Conservation (phyloP, 2,113 vertebrate genomes). For the Corapipo altera region DNA sequence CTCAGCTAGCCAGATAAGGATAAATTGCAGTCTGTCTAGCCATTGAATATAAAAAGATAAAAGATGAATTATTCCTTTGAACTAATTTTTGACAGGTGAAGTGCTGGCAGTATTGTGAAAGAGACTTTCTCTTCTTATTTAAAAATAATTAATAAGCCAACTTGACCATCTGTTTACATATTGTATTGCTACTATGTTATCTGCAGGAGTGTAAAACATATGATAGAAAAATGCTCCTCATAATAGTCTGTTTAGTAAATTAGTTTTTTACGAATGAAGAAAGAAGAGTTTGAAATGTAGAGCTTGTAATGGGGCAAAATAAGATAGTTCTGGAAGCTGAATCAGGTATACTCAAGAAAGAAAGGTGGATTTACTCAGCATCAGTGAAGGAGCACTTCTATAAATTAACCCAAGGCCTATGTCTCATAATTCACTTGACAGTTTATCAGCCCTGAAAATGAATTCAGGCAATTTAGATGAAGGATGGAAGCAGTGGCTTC, state of each 20-base stretch:
- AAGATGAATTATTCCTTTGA: conserved; percentile 34
- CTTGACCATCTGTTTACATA: background rate
- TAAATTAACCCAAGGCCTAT: conserved; percentile 55
- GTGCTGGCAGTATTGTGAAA: background rate
- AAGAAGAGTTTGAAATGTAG: background rate
- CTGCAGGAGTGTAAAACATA: background rate
- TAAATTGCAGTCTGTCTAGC: background rate
- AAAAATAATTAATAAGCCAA: background rate
- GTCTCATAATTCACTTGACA: conserved; percentile 56
- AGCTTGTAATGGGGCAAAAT: background rate
- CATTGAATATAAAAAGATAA: background rate
- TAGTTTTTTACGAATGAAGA: background rate
- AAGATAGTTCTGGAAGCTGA: conserved; percentile 12
- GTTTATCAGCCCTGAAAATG: conserved; percentile 67
- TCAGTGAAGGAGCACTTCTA: background rate
- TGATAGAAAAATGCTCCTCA: background rate
- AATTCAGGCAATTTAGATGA: conserved; percentile 63
- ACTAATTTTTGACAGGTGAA: conserved; percentile 16
- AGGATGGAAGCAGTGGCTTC: conserved; percentile 52
- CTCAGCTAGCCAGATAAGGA: background rate
- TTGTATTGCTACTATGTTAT: background rate
- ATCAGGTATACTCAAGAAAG: background rate
- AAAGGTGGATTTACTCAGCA: conserved; percentile 30
- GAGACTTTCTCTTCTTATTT: background rate
- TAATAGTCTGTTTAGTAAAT: background rate